Base-by-base conservation (phyloP, 1,140 invertebrate species). In the Caenorhabditis remanei region DNA sequence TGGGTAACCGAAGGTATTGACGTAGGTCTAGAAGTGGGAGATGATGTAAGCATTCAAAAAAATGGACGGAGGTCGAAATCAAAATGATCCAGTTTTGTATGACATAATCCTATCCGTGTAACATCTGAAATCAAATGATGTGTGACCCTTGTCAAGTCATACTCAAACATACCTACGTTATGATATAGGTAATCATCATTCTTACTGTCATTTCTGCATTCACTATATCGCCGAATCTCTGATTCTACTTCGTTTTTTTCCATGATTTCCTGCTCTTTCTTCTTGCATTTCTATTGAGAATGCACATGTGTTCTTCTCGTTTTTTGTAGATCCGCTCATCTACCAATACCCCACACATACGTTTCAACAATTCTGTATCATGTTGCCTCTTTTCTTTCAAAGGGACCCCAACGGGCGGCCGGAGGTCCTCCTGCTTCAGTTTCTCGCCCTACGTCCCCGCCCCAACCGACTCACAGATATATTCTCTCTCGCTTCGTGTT, bases 311-410 rank as follows among this genome's bases (percentile, higher is more conserved):
- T 79, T 79, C 71, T 50, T 50, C 32, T 40, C 41, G 50, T 79
- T 48, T 79, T 63, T 32, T 63, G 4, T 19, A 53, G 8, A 21
- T 50, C 4, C n/a, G 21, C 53, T n/a, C 43, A 53, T 46, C 46
- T 14, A 43, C n/a, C 56, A 3, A 71, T 53, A 79, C 65, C 65
- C 65, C 65, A n/a, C 61, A 65, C 40, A 71, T 24, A 50, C 71
- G 71, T 79, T 79, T 79, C 71, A 79, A 79, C 71, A 79, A 79
- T 79, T 50, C 71, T 11, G 46, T 53, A 48, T 79, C 71, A 79
- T 41, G 71, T n/a, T 50, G 43, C 71, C 32, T 46, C 63, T 41
- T 41, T 41, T 19, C 63, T 40, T 32, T 19, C 24, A 67, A 46
- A 11, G 21, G 65, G 43, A 48, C 21, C 8, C 11, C 11, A 14